phyloP scores from a whole-genome alignment of 2,888 invertebrate genomes.

The Cabera pusaria region DNA sequence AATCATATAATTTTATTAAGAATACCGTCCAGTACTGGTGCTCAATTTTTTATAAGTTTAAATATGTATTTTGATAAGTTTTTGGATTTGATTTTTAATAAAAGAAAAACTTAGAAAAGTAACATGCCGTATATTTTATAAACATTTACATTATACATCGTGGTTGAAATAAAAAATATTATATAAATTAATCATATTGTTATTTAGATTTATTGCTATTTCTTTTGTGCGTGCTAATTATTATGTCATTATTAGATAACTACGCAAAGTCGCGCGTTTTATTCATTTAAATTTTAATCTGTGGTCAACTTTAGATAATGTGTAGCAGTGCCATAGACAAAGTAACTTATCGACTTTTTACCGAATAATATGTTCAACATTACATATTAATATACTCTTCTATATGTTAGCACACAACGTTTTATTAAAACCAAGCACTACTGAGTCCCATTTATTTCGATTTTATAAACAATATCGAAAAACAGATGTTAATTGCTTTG shows the following conservation, averaged over 20 bases:
- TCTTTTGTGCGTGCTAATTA: constrained; percentile 53
- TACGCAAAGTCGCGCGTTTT: background rate
- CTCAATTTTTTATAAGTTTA: constrained; percentile 40
- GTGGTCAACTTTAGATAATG: too few relatives aligned
- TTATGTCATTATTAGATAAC: constrained; percentile 3
- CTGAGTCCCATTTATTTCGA: too few relatives aligned
- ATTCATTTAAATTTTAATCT: too few relatives aligned
- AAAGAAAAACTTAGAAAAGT: constrained; percentile 64
- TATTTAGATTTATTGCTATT: constrained; percentile 58
- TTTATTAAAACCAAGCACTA: too few relatives aligned
- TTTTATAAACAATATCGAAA: too few relatives aligned
- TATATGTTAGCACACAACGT: too few relatives aligned
- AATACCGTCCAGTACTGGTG: constrained; percentile 48
- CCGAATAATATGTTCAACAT: too few relatives aligned
- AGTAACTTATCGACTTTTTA: too few relatives aligned
- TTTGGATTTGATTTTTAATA: constrained; percentile 37
- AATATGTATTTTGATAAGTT: background rate
- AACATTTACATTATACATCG: constrained; percentile 59
- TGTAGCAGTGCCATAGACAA: too few relatives aligned
- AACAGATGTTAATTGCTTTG: too few relatives aligned
- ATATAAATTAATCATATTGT: constrained; percentile 41
- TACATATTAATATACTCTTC: too few relatives aligned
- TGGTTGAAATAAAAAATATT: constrained; percentile 58
- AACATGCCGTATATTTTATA: constrained; percentile 82
- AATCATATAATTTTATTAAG: background rate